Evolutionary conservation across 2,113 vertebrate genomes (phyloP).

Genomic region (Neotragus moschatus): DNA sequence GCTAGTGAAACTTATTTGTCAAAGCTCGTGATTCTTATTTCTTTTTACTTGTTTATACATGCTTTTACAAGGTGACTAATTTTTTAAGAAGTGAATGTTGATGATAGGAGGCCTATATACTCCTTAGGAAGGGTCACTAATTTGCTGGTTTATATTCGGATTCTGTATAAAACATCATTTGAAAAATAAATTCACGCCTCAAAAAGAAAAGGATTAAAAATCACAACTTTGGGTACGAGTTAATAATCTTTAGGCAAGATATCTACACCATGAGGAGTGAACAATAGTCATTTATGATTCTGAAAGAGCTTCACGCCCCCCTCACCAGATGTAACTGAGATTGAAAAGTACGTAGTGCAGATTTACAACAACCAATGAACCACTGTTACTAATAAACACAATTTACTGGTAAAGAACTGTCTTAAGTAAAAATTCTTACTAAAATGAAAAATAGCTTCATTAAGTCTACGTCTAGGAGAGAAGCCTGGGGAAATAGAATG

Average conservation of each 20-base stretch:
- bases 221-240: neutral
- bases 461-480: neutral
- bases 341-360: neutral
- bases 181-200: neutral
- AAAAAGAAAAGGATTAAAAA: neutral
- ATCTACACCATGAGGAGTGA: neutral
- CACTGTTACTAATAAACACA: neutral
- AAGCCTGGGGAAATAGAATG: neutral
- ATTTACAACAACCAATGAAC: neutral
- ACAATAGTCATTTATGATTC: neutral
- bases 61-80: neutral
- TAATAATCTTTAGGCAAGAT: neutral
- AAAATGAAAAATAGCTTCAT: neutral
- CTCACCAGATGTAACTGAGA: neutral
- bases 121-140: neutral
- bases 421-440: neutral
- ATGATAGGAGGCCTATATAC: neutral
- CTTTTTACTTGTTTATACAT: neutral
- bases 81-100: neutral
- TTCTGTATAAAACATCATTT: neutral
- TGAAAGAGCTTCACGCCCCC: neutral
- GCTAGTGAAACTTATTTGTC: neutral
- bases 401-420: neutral
- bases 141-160: neutral
- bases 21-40: neutral